Conservation (phyloP, 2,888 invertebrate genomes). For the Hipparchia sbordonii region DNA sequence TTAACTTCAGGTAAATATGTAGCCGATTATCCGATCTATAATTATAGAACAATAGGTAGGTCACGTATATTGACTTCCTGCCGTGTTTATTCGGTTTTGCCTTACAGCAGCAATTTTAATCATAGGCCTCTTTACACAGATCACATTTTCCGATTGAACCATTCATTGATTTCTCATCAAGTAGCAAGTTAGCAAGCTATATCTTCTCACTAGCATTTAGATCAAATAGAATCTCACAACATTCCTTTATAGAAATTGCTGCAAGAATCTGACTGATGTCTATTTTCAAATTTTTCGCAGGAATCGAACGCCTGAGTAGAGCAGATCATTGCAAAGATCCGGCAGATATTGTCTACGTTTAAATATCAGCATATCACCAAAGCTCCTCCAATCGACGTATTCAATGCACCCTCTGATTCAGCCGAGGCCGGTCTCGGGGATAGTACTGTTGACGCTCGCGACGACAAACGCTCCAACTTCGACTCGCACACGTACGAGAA, state of each 20-base stretch:
- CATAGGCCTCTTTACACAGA: conserved; percentile 43
- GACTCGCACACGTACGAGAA: conserved; percentile 65
- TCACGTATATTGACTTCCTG: conserved; percentile 57
- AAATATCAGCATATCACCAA: conserved; percentile 85
- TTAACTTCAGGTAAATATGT: too few relatives aligned
- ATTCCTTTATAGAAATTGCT: conserved; percentile 48
- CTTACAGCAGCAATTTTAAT: conserved; percentile 29
- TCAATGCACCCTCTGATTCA: conserved; percentile 67
- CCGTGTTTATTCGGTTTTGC: conserved; percentile 33
- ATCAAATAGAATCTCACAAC: conserved; percentile 56
- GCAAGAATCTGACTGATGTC: conserved; percentile 66
- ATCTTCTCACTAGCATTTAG: conserved; percentile 66
- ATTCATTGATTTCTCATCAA: conserved; percentile 59
- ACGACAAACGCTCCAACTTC: conserved; percentile 51
- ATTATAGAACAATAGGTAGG: conserved; percentile 44
- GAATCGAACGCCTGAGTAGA: conserved; percentile 95
- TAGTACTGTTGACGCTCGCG: conserved; percentile 70
- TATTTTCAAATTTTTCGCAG: conserved; percentile 82
- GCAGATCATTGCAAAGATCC: conserved; percentile 93
- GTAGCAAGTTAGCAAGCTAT: conserved; percentile 66
- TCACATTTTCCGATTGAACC: conserved; percentile 52
- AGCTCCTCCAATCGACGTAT: conserved; percentile 77
- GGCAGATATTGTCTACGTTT: conserved; percentile 89
- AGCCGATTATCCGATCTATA: too few relatives aligned
- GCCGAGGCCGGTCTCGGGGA: conserved; percentile 66